A percentile compares a stretch with the other conserved stretches of the same genome.
These are phyloP conservation scores for Lathronympha strigana DNA, from an alignment of 2,888 invertebrate species.

Conservation along the genomic window DNA sequence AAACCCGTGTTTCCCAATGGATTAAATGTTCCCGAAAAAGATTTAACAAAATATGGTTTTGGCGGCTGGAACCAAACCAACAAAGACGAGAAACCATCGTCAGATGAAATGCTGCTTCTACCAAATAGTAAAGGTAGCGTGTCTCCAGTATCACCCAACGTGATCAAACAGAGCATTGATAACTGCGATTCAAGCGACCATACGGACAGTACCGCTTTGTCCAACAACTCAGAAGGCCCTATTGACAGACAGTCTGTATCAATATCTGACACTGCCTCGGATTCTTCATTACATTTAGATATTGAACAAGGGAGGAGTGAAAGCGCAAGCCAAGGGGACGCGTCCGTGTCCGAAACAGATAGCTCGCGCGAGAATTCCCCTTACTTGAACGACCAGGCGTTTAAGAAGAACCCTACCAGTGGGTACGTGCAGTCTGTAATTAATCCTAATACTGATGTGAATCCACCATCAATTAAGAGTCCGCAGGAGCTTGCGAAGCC, in stretches of 20 bases:
- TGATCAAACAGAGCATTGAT: slow-evolving; percentile 67
- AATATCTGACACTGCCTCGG: slow-evolving; percentile 73
- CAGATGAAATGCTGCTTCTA: slow-evolving; percentile 76
- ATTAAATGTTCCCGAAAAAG: slow-evolving; percentile 79
- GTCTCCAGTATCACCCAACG: slow-evolving; percentile 59
- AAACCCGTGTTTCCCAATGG: slow-evolving; percentile 88
- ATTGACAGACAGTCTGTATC: slow-evolving; percentile 72
- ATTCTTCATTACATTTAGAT: slow-evolving; percentile 72
- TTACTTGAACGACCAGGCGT: slow-evolving; percentile 64
- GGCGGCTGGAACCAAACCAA: slow-evolving; percentile 70
- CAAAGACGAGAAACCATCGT: slow-evolving; percentile 76
- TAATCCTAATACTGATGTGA: slow-evolving; percentile 65
- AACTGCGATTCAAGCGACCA: slow-evolving; percentile 75
- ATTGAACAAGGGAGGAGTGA: slow-evolving; percentile 61
- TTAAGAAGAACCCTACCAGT: slow-evolving; percentile 57
- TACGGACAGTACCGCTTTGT: slow-evolving; percentile 78
- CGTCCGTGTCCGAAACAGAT: slow-evolving; percentile 62
- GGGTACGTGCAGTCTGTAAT: slow-evolving; percentile 47
- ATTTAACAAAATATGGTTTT: slow-evolving; percentile 71
- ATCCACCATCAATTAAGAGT: slow-evolving; percentile 55
- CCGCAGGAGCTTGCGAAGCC: slow-evolving; percentile 48
- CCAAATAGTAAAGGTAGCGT: slow-evolving; percentile 68
- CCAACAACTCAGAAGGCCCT: slow-evolving; percentile 67
- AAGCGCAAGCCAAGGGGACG: slow-evolving; percentile 55
- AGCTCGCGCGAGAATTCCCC: slow-evolving; percentile 65